phyloP scores from a whole-genome alignment of 2,797 vertebrate species.

The Buceros bicornis region DNA sequence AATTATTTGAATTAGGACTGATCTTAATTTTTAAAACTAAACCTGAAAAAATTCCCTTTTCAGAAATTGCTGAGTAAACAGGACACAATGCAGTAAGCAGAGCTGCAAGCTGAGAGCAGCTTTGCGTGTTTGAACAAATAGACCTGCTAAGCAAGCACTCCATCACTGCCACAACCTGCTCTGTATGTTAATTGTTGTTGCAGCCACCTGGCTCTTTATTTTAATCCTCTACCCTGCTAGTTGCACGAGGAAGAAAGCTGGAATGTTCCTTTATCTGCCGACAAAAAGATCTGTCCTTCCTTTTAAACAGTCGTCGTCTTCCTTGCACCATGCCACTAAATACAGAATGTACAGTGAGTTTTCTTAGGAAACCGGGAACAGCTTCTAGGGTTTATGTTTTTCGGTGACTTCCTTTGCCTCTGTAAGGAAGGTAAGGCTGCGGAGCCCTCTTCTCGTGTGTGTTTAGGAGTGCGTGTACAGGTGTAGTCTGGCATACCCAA shows the following conservation, averaged over 20 bases:
- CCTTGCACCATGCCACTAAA: background rate
- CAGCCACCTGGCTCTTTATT: background rate
- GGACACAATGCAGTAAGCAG: background rate
- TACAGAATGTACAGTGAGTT: background rate
- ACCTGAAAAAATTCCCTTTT: background rate
- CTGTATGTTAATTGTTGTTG: background rate
- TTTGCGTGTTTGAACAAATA: background rate
- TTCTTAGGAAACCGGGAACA: background rate
- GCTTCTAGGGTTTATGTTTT: background rate
- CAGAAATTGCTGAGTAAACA: background rate
- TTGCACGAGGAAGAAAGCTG: background rate
- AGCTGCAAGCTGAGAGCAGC: background rate
- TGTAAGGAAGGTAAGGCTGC: background rate
- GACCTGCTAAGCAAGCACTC: conserved; percentile 10
- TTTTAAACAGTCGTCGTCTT: background rate
- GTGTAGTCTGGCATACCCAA: background rate
- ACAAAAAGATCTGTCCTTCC: background rate
- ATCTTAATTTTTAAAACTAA: background rate
- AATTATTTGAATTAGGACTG: background rate
- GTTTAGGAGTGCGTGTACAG: accelerated
- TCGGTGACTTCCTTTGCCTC: background rate
- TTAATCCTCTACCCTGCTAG: background rate
- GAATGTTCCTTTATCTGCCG: background rate
- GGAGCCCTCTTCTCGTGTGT: accelerated
- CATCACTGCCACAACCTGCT: background rate